phyloP scores from a whole-genome alignment of 2,888 invertebrate genomes.

The Abscondita cerata region DNA sequence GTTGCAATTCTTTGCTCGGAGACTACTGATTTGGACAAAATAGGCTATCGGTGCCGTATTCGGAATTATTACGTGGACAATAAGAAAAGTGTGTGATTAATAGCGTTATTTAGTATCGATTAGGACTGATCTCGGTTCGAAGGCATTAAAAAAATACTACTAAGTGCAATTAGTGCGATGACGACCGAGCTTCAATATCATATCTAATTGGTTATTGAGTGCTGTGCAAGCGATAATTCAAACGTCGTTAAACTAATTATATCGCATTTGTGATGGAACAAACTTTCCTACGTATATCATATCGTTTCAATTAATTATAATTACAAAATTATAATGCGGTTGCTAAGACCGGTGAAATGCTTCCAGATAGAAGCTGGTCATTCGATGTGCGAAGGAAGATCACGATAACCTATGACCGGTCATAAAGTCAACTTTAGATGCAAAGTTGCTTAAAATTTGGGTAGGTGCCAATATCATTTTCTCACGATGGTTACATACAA shows the following conservation, averaged over 20 bases:
- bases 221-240: conserved; percentile 21
- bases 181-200: not conserved
- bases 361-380: no score
- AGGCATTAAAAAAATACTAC: conserved; percentile 10
- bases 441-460: not conserved
- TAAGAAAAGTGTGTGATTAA: conserved; percentile 14
- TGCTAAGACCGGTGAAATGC: conserved; percentile 29
- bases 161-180: conserved; percentile 12
- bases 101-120: conserved; percentile 13
- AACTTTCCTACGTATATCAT: no score
- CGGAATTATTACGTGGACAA: not conserved
- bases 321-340: conserved; percentile 12
- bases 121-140: not conserved
- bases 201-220: not conserved
- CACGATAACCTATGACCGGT: conserved; percentile 26
- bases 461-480: not conserved
- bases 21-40: conserved; percentile 16
- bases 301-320: conserved; percentile 12
- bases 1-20: conserved; percentile 11
- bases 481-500: conserved; percentile 2
- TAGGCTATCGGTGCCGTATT: conserved; percentile 18
- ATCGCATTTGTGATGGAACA: conserved; percentile 5
- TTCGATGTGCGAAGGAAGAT: conserved; percentile 27
- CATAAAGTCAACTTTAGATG: conserved; percentile 24
- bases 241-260: conserved; percentile 22